Conservation (phyloP, 2,888 invertebrate species). For the Celastrina argiolus region DNA sequence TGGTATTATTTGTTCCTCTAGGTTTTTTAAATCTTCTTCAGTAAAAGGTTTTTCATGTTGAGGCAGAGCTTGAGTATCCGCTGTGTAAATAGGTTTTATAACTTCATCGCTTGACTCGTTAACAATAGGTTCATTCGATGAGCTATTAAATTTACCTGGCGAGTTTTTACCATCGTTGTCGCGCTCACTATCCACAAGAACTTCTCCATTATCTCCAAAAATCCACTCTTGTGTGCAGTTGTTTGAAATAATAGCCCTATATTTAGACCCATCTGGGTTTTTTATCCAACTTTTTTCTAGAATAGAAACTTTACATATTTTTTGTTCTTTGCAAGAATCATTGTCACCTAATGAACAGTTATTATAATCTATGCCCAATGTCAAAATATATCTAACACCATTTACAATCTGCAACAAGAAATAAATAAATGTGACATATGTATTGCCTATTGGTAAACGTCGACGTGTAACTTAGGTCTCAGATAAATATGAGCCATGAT, state of each 20-base stretch:
- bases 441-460: too few relatives aligned
- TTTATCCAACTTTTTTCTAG: conserved; percentile 82
- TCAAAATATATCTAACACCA: conserved; percentile 78
- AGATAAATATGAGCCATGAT: too few relatives aligned
- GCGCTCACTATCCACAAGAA: conserved; percentile 36
- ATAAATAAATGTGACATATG: too few relatives aligned
- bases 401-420: conserved; percentile 64
- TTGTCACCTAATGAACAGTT: conserved; percentile 53
- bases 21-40: conserved; percentile 50
- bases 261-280: conserved; percentile 75
- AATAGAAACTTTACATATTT: conserved; percentile 79
- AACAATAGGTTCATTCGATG: conserved; percentile 42
- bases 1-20: conserved; percentile 67
- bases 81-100: conserved; percentile 50
- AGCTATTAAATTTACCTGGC: conserved; percentile 27
- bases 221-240: conserved; percentile 81
- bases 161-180: conserved; percentile 37
- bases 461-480: too few relatives aligned
- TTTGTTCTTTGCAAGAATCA: conserved; percentile 49
- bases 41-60: conserved; percentile 48
- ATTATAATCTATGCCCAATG: conserved; percentile 68
- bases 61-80: conserved; percentile 49
- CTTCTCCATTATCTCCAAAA: conserved; percentile 61
- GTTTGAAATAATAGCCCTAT: conserved; percentile 79
- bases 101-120: conserved; percentile 52